A percentile compares a stretch with the other conserved stretches of the same genome.
These are phyloP conservation scores for Onychomys leucogaster DNA, from an alignment of 2,797 vertebrate genomes.

Conservation along the genomic window DNA sequence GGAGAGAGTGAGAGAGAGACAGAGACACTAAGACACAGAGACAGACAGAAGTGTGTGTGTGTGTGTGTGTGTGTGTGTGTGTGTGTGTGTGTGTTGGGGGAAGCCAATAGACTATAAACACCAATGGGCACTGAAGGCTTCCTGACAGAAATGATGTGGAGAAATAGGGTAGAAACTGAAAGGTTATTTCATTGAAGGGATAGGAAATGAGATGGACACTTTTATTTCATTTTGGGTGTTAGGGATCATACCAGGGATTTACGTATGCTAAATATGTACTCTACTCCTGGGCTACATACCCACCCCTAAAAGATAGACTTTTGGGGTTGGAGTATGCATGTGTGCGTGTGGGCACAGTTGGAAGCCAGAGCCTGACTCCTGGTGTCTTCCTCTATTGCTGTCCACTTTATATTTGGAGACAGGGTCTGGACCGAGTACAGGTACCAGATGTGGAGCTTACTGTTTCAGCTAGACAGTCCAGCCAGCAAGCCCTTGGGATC, in stretches of 20 bases:
- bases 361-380: no score
- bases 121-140: neutral
- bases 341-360: neutral
- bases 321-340: neutral
- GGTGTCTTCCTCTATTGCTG: neutral
- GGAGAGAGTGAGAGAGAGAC: no score
- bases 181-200: conserved; percentile 26
- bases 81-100: no score
- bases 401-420: neutral
- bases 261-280: neutral
- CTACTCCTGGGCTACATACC: neutral
- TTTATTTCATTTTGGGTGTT: neutral
- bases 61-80: no score
- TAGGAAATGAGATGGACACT: neutral
- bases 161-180: neutral
- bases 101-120: neutral
- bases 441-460: neutral
- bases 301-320: neutral
- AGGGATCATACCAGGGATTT: neutral
- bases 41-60: neutral
- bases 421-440: neutral
- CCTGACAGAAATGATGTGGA: conserved; percentile 20
- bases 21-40: no score
- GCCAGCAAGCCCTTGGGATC: neutral
- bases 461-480: neutral